Evolutionary conservation across 2,113 vertebrate genomes (phyloP), one percentile per base, ranked within the genome.

Genomic region (Grus americana): DNA sequence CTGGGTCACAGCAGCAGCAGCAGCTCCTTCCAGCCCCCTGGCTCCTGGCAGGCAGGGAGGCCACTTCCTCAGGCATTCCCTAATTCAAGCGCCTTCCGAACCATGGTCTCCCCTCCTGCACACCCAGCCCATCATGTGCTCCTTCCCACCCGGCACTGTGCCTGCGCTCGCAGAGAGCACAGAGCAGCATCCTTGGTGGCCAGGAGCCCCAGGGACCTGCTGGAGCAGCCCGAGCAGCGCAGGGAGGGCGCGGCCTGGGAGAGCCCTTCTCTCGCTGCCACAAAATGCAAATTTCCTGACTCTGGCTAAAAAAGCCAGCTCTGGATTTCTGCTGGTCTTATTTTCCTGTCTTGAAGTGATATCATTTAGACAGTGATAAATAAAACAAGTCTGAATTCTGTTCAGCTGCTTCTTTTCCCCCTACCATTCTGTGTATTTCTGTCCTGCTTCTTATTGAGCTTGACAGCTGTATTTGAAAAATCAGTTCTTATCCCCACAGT

Each of bases 161-260:
- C 55, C 46, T 8, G n/a, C 0, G 2, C 20, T n/a, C 15, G 11
- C 23, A 23, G 27, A 1, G 2, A 30, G 30, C 24, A 15, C 38
- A 20, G 46, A 71, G n/a, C 46, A 47, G 58, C 34, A 22, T 49
- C 36, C 62, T 68, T 3, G 1, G 22, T 38, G 32, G 36, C 11
- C 44, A 21, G 34, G 46, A 86, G 46, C 21, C 29, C 24, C 40
- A 19, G 36, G 38, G 38, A 78, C 36, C 20, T 63, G 36, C 71
- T 47, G 10, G 19, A 58, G 50, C 22, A 22, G 34, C 16, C 63
- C 8, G 7, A 38, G 78, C 40, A 15, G 32, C 1, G 1, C 1
- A 34, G 10, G 11, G 18, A 58, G 24, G 14, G 23, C 23, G 22
- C 13, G 16, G 34, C 12, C 29, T 47, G 15, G 15, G 42, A 88